Evolutionary conservation across 1,140 invertebrate species (phyloP), one percentile per base, ranked within the genome.

Genomic region (Eupristina koningsbergeri): DNA sequence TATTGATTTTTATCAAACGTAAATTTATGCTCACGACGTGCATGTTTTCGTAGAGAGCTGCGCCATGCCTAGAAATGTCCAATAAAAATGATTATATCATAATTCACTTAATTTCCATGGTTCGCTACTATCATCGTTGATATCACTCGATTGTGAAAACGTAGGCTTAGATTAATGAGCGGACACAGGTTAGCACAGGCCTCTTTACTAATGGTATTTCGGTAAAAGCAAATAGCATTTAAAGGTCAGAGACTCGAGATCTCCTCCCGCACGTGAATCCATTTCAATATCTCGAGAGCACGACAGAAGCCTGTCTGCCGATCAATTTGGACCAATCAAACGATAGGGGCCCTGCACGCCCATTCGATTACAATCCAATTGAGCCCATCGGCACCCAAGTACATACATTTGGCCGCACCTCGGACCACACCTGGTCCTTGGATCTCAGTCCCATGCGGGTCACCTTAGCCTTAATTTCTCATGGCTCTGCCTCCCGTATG

Each of bases 361-460:
- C 76, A 69, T 88, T 86, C 88, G 87, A 73, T 84, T 75, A 73
- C 67, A 85, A 86, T 80, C 86, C 85, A 83, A 84, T 81, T 76
- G 85, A 83, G 58, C 75, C 64, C 67, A 31, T 36, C 73, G 26
- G 31, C 31, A 77, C 29, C 71, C 34, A 69, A 69, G 71, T 76
- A 64, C 17, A 75, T 63, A 76, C 17, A 31, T 47, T 17, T 47
- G 2, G 61, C 34, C 79, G 47, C 73, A 36, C 50, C 34, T 36
- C 75, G 76, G 85, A 87, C 86, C 84, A 87, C 88, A 91, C 88
- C 90, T 90, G 89, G 87, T 53, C 50, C 34, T 36, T 73, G 76
- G 85, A 87, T 85, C 84, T 87, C 88, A 91, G 87, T 53, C 47
- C 36, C 80, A 91, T 91, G 89, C 90, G 90, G 90, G 90, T 26